These are phyloP conservation scores for Eristalis pertinax DNA, from an alignment of 2,888 invertebrate species.

Conservation along the genomic window DNA sequence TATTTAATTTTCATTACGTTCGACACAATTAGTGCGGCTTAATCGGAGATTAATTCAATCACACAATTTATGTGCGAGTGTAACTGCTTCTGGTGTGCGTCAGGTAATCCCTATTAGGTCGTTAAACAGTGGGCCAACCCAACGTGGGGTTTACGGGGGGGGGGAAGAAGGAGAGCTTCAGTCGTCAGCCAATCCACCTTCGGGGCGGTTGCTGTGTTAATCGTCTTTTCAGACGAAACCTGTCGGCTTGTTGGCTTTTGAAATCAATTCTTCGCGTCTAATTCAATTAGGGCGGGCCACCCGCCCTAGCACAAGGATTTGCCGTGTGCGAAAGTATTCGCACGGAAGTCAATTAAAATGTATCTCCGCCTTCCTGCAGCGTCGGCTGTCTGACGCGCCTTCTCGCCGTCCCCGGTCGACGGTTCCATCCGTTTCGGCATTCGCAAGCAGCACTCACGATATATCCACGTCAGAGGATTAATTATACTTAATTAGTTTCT, in stretches of 20 bases:
- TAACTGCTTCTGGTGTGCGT: constrained; percentile 48
- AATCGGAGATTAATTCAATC: constrained; percentile 41
- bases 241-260: constrained; percentile 36
- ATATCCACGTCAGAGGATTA: constrained; percentile 28
- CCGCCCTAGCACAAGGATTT: constrained; percentile 12
- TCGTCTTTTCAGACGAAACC: constrained; percentile 21
- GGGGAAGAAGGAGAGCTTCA: not conserved
- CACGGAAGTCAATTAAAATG: constrained; percentile 37
- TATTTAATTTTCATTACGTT: constrained; percentile 27
- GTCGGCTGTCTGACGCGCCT: not conserved
- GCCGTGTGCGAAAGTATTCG: not conserved
- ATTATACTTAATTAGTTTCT: constrained; percentile 15
- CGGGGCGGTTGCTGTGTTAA: not conserved
- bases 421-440: not conserved
- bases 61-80: constrained; percentile 40
- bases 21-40: constrained; percentile 24
- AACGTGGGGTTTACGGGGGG: not conserved
- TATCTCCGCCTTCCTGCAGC: not conserved
- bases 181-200: not conserved
- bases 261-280: constrained; percentile 57
- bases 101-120: constrained; percentile 46
- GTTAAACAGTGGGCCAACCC: not conserved
- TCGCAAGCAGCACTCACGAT: not conserved
- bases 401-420: not conserved
- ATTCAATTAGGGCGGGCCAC: constrained; percentile 36